Base-by-base conservation (phyloP, 2,113 vertebrate species). In the Gadus macrocephalus region DNA sequence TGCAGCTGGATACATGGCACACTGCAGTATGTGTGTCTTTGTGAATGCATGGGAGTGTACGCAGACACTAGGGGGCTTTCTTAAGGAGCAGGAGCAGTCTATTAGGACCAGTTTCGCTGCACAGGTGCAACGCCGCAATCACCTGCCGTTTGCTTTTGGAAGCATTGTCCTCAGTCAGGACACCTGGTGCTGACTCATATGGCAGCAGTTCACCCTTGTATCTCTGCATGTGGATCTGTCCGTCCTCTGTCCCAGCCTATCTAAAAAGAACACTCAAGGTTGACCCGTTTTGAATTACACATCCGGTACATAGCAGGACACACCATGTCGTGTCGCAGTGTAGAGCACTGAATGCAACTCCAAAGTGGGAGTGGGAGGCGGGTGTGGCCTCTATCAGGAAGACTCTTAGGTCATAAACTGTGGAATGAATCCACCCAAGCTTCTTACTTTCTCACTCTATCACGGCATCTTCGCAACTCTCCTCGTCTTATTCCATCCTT, bases 171-270 rank as follows among this genome's bases (percentile, higher is more conserved):
- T 83, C 69, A 62, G 75, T 81, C 73, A 62, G 72, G 80, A 56
- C 83, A 83, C 82, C 55, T 66, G 66, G 70, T 78, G 85, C 80
- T 89, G 86, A 88, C 69, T 87, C 82, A 75, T 83, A 73, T 65
- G 67, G 76, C 35, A 81, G 73, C 70, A 38, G 69, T 71, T 35
- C 66, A 62, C 77, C 61, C 69, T 67, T 71, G 55, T 72, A 61
- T 70, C 35, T 15, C 16, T 65, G 53, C 74, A 60, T 76, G 27
- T 3, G 69, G 68, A 66, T 80, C 62, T 77, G 38, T 72, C 66
- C 63, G 19, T 68, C 64, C 35, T 69, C 73, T 59, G 64, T 79
- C 72, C 69, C 71, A 53, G 64, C 69, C 49, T 63, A 11, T 15
- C 55, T 64, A 66, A 81, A 79, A 81, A 79, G 79, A 76, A 58